Base-by-base conservation (phyloP, 2,888 invertebrate genomes). In the Tachina lurida region DNA sequence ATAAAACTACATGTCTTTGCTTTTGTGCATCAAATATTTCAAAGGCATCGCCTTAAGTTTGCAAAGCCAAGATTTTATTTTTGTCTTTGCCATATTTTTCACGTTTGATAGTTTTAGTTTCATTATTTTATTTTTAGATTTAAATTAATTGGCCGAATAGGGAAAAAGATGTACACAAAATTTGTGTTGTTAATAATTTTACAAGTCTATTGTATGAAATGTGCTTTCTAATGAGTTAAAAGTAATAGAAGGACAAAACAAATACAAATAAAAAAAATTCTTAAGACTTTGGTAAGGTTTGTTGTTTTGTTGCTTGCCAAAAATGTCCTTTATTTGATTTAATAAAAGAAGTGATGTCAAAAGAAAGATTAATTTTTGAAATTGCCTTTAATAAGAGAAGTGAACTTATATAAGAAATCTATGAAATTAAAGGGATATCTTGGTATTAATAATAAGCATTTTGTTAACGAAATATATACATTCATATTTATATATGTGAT, bases 131-230 rank as follows among this genome's bases (percentile, higher is more conserved):
- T 83, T 68, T 84, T 67, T 65, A 68, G 67, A 52, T 45, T 52
- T 70, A 22, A 74, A 87, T 81, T 87, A 88, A 87, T 88, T 87
- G 87, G 87, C 80, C 70, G 70, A 84, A 77, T 68, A 22, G 15
- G 10, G 62, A 47, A 54, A 19, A 19, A 63, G 43, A 39, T 78
- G 17, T 67, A 67, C 7, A 22, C 7, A 22, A 17, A 54, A 31
- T 22, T 65, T 17, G 15, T 41, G 19, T 43, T 43, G 39, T 63
- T 9, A 43, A 13, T 19, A 49, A 49, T 49, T 49, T 43, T 22
- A 49, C 15, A 74, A 75, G 41, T 45, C 45, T 52, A 9, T 73
- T 54, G 15, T 31, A 47, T 65, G 43, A 60, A 80, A 19, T n/a
- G 43, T 10, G 1, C 13, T 60, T 43, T 10, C 17, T 78, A 52